Base-by-base conservation (phyloP, 2,888 invertebrate species). In the Tachina grossa region DNA sequence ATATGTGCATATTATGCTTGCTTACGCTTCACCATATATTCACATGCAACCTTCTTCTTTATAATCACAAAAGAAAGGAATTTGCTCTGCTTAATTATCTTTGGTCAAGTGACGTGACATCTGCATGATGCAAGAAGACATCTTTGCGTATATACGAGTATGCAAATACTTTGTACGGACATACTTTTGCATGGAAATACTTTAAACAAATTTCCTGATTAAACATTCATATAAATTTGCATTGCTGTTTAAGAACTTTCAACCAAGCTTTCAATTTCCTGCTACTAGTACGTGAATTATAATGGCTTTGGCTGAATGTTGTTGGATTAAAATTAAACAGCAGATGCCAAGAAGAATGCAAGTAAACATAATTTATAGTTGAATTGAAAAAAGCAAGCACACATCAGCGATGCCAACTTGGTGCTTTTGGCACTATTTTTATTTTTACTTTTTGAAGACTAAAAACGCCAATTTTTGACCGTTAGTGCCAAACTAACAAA, bases 81-180 rank as follows among this genome's bases (percentile, higher is more conserved):
- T 66, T 78, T 69, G 43, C 16, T 78, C 10, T 59, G 71, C 78
- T 82, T 75, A 82, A 85, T 82, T 85, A 83, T 85, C 47, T 57
- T 65, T 51, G 75, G 75, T 75, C 75, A 84, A 61, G 55, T 69
- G 49, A 66, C 76, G 66, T 66, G 66, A 69, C 61, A 75, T 47
- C 41, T 78, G 43, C 47, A 39, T 77, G n/a, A 41, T 41, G 3
- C 19, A n/a, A 41, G 39, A n/a, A 41, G 39, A 43, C 53, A 53
- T 72, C 41, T 51, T 43, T 43, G 41, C 31, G 39, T 49, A 41
- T 49, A 10, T n/a, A 22, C 41, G 16, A 11, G 1, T 41, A 41
- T 14, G 41, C n/a, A 13, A 9, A 41, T 43, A 69, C 16, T 49
- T 1, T 31, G 13, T 13, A 31, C 45, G 22, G 8, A 49, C 16